These are phyloP conservation scores for Botia kubotai DNA, from an alignment of 2,797 vertebrate species.

Conservation along the genomic window DNA sequence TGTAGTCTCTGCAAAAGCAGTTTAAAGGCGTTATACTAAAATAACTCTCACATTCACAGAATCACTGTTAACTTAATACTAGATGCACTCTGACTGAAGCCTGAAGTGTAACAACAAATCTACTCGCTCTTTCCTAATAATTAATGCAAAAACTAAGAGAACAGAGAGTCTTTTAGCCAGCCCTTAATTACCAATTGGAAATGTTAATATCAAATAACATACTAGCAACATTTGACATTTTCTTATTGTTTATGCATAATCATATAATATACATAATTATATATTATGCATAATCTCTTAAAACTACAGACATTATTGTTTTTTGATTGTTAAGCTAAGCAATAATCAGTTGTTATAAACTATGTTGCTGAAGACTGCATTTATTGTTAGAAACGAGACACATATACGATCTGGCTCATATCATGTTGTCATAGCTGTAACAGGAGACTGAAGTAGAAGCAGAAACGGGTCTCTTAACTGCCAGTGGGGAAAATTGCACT, in stretches of 20 bases:
- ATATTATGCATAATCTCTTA: not conserved
- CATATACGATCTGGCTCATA: constrained; percentile 39
- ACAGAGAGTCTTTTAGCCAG: not conserved
- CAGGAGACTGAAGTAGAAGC: constrained; percentile 7
- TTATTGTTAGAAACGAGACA: not conserved
- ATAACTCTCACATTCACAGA: too few species aligned
- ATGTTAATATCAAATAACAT: constrained; percentile 6
- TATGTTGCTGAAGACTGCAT: too few species aligned
- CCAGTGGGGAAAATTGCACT: constrained; percentile 43
- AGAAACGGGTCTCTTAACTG: constrained; percentile 36
- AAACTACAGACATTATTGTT: not conserved
- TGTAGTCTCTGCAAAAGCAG: too few species aligned
- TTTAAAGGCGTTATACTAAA: too few species aligned
- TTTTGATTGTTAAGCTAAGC: not conserved
- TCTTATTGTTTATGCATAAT: not conserved
- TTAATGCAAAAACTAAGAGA: not conserved
- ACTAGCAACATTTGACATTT: not conserved
- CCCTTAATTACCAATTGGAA: not conserved
- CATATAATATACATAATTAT: too few species aligned
- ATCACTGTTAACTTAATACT: not conserved
- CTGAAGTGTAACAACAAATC: too few species aligned
- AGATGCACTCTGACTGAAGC: too few species aligned
- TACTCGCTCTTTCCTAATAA: not conserved
- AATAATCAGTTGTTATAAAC: not conserved
- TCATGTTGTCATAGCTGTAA: constrained; percentile 42